A percentile compares a stretch with the other conserved stretches of the same genome.
These are phyloP conservation scores for Ptychoptera contaminata DNA, from an alignment of 2,888 invertebrate genomes.

Conservation along the genomic window DNA sequence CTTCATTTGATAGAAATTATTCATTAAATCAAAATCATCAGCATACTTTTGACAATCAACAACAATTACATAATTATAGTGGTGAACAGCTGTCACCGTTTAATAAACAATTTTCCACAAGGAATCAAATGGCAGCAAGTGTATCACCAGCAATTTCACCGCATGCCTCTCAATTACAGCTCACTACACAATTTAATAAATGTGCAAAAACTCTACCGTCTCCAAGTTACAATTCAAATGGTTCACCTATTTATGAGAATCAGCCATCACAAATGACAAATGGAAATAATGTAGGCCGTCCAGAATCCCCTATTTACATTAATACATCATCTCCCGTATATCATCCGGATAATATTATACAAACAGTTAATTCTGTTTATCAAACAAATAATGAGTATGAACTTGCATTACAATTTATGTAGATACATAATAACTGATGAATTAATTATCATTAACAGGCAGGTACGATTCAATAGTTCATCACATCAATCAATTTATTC, in stretches of 20 bases:
- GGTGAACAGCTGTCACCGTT: slow-evolving; percentile 4
- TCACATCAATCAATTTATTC: slow-evolving; percentile 2
- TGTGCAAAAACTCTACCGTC: slow-evolving; percentile 1
- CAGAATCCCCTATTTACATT: slow-evolving; percentile 38
- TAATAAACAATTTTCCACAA: slow-evolving; percentile 6
- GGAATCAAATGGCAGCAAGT: not conserved
- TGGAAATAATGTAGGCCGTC: slow-evolving; percentile 16
- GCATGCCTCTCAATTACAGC: not conserved
- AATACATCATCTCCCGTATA: slow-evolving; percentile 31
- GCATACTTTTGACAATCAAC: slow-evolving; percentile 15
- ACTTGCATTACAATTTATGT: no score
- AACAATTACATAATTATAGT: slow-evolving; percentile 4
- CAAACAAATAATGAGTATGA: not conserved
- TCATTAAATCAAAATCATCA: slow-evolving; percentile 25
- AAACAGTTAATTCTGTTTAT: slow-evolving; percentile 10
- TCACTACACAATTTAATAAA: not conserved
- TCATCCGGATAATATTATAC: slow-evolving; percentile 13
- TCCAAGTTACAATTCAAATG: slow-evolving; percentile 20
- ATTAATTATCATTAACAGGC: no score
- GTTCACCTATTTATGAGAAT: slow-evolving; percentile 41
- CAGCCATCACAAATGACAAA: slow-evolving; percentile 24
- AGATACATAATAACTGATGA: no score
- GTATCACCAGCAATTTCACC: not conserved
- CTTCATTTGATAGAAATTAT: slow-evolving; percentile 27
- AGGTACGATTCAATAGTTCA: slow-evolving; percentile 1